Conservation (phyloP, 2,113 vertebrate species). For the Thinocorus orbignyianus region DNA sequence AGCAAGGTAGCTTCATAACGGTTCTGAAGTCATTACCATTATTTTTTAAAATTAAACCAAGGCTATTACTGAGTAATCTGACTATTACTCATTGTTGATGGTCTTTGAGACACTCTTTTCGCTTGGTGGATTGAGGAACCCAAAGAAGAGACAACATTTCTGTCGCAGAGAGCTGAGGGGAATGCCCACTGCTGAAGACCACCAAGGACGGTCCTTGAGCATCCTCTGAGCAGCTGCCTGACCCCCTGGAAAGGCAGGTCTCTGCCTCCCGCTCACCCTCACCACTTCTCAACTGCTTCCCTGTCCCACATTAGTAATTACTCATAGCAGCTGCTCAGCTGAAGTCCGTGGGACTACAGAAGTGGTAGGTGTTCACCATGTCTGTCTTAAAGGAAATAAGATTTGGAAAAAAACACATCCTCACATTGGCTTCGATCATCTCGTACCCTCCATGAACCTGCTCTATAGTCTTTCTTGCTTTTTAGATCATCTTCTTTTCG, state of each 20-base stretch:
- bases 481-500: background rate
- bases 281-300: background rate
- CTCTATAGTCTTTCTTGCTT: background rate
- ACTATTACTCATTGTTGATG: background rate
- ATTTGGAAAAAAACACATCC: background rate
- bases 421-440: background rate
- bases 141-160: accelerated
- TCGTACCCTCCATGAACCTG: background rate
- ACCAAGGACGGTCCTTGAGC: no score
- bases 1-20: background rate
- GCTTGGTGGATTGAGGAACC: background rate
- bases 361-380: background rate
- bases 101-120: background rate
- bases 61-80: background rate
- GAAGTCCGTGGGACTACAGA: background rate
- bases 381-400: background rate
- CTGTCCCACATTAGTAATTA: background rate
- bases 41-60: background rate
- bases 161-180: background rate
- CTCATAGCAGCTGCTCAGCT: background rate
- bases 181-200: background rate
- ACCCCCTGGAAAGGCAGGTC: background rate
- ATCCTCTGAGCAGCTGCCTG: background rate
- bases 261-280: background rate
- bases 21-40: background rate